Evolutionary conservation across 2,888 invertebrate species (phyloP), one percentile per base, ranked within the genome.

Genomic region (Limnephilus lunatus): DNA sequence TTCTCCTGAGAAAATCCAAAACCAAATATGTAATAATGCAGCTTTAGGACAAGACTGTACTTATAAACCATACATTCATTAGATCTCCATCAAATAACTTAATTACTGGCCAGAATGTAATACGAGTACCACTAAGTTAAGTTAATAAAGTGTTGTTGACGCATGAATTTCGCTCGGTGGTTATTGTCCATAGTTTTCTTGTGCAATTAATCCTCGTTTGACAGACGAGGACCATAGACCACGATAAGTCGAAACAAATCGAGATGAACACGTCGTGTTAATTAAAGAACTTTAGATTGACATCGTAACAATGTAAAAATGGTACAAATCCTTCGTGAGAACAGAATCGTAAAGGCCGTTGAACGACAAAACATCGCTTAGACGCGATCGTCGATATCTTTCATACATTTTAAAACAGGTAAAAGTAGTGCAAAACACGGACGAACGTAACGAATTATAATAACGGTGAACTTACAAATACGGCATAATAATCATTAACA

Each of bases 391-490:
- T 25, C 25, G 4, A 68, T n/a, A 68, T n/a, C 68, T n/a, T 68
- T n/a, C 68, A 25, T 9, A 9, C n/a, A 68, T 68, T 68, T 68
- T 68, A 68, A 68, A 68, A 68, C n/a, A 68, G 68, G 68, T 25
- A 25, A 68, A 68, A 68, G 48, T 25, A 31, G 30, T 4, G 53
- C 87, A 2, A 30, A 53, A 35, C 83, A 9, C 25, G 68, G 25
- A 68, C 44, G n/a, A 48, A 39, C 14, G 86, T 86, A 30, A 86
- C 30, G 86, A 80, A 89, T 35, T 89, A 89, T 80, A 80, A 80
- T 39, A 81, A 35, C n/a, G 25, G 88, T 89, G 88, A 89, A 31
- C 88, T 89, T 89, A 89, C 35, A n/a, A 80, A 80, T 89, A 89
- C 35, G 88, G 81, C 32, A 89, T 35, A 80, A 81, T 89, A 80